Evolutionary conservation across 2,113 vertebrate species (phyloP).

Genomic region (Sterna hirundo): DNA sequence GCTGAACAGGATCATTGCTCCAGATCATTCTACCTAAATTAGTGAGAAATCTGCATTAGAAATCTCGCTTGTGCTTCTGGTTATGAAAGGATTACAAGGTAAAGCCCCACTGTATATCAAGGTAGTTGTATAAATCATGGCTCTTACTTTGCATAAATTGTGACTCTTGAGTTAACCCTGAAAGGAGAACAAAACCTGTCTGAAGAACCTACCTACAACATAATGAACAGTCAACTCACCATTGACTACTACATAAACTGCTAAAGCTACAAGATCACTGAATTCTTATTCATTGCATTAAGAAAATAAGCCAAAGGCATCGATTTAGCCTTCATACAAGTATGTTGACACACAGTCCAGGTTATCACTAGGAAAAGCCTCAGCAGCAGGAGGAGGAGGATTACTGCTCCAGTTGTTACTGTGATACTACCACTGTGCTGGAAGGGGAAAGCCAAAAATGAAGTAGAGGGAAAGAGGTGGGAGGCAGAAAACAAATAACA

Average conservation of each 20-base stretch:
- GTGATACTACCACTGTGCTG: neutral
- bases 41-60: neutral
- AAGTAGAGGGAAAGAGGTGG: fast-evolving
- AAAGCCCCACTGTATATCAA: neutral
- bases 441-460: neutral
- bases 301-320: neutral
- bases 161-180: neutral
- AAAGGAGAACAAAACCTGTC: neutral
- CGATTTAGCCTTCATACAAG: neutral
- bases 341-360: neutral
- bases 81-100: neutral
- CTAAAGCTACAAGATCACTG: neutral
- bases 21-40: neutral
- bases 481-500: neutral
- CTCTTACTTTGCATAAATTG: neutral
- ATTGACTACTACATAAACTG: neutral
- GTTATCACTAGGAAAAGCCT: neutral
- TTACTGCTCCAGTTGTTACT: neutral
- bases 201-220: neutral
- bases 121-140: neutral
- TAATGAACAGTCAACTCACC: neutral
- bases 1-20: neutral
- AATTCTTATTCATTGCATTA: neutral
- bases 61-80: neutral
- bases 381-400: neutral